These are phyloP conservation scores for Psilanteris sp. DNA, from an alignment of 1,140 invertebrate genomes.

Conservation along the genomic window DNA sequence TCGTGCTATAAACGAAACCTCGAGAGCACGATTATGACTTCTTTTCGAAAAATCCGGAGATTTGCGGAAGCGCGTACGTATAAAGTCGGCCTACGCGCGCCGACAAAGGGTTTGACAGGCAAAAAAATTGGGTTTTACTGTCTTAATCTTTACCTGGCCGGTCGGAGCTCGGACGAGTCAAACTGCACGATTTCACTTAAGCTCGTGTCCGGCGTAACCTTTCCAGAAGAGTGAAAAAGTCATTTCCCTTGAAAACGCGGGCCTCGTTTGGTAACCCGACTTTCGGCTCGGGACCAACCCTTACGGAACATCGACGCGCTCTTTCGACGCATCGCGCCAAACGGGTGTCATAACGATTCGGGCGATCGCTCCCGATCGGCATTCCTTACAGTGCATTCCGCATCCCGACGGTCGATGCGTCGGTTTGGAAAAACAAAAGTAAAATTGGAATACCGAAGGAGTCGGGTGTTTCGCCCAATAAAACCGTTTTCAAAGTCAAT, in stretches of 20 bases:
- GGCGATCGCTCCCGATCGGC: too few relatives aligned
- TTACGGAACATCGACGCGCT: too few relatives aligned
- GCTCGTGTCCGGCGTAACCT: slow-evolving; percentile 19
- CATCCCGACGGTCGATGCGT: too few relatives aligned
- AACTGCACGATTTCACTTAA: slow-evolving; percentile 25
- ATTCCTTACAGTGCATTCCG: too few relatives aligned
- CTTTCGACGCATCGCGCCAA: too few relatives aligned
- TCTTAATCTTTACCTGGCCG: slow-evolving; percentile 37
- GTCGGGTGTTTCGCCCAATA: too few relatives aligned
- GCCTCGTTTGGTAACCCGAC: slow-evolving; percentile 21
- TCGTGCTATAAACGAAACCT: slow-evolving; percentile 3
- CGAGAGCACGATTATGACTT: slow-evolving; percentile 30
- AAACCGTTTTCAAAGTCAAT: too few relatives aligned
- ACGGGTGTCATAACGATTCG: too few relatives aligned
- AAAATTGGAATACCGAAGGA: too few relatives aligned
- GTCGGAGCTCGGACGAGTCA: slow-evolving; percentile 3
- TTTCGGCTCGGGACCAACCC: too few relatives aligned
- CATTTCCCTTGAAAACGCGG: slow-evolving; percentile 23
- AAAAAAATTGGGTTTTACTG: slow-evolving; percentile 43
- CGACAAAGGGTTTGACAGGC: slow-evolving; percentile 16
- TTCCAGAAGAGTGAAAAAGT: slow-evolving; percentile 41
- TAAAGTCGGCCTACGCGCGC: slow-evolving; percentile 13
- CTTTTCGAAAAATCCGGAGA: slow-evolving; percentile 7
- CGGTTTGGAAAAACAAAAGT: too few relatives aligned
- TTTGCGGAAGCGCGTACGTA: slow-evolving; percentile 30